These are phyloP conservation scores for Phylloscopus collybita DNA, from an alignment of 2,797 vertebrate genomes.

Conservation along the genomic window DNA sequence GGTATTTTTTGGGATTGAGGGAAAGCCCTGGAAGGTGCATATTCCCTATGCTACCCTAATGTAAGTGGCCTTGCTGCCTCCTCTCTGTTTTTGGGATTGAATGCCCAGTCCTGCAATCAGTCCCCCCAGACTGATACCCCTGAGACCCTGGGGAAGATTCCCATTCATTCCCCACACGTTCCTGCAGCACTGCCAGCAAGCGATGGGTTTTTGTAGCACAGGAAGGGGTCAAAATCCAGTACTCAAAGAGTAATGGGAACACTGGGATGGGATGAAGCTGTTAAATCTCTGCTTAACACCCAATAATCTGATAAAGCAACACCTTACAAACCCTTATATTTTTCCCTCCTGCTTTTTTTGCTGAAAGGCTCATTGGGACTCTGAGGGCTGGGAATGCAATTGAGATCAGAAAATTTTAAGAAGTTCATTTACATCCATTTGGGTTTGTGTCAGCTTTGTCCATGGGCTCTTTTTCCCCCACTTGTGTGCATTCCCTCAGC, in stretches of 20 bases:
- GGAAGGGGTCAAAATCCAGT: not conserved
- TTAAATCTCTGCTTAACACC: not conserved
- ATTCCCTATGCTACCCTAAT: not conserved
- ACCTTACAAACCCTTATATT: fast-evolving
- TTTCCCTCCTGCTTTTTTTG: not conserved
- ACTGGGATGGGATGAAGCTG: not conserved
- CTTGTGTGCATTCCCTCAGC: not conserved
- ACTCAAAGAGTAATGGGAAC: not conserved
- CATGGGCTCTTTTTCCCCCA: not conserved
- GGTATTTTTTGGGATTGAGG: fast-evolving
- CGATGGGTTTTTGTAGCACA: not conserved
- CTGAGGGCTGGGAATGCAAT: not conserved
- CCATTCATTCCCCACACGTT: fast-evolving
- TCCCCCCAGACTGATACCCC: not conserved
- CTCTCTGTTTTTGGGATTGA: not conserved
- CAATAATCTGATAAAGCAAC: not conserved
- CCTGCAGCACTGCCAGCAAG: not conserved
- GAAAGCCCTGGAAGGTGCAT: not conserved
- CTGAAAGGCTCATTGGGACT: not conserved
- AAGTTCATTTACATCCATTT: not conserved
- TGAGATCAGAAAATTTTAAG: not conserved
- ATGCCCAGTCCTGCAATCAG: not conserved
- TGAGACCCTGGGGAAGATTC: not conserved
- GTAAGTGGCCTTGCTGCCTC: not conserved
- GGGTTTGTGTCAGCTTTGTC: not conserved